phyloP scores from a whole-genome alignment of 2,888 invertebrate species.

The Anodontia alba region DNA sequence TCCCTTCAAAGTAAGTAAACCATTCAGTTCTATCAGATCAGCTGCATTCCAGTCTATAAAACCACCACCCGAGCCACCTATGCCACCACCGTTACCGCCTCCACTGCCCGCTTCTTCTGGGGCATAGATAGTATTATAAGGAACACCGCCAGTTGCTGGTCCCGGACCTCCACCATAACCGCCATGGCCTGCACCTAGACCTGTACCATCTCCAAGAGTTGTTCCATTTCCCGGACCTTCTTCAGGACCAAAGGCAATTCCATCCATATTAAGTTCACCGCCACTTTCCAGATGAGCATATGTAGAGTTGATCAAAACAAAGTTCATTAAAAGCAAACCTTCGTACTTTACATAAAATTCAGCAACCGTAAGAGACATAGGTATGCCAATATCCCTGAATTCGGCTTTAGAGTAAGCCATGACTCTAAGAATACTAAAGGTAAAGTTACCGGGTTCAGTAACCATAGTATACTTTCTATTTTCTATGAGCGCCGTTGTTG shows the following conservation, averaged over 20 bases:
- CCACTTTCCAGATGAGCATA: constrained; percentile 73
- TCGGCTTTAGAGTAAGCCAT: constrained; percentile 68
- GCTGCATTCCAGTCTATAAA: constrained; percentile 69
- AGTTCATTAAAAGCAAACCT: constrained; percentile 70
- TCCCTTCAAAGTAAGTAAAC: constrained; percentile 68
- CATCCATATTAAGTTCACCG: constrained; percentile 71
- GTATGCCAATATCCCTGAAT: constrained; percentile 66
- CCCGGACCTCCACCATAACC: constrained; percentile 71
- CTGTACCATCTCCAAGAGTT: constrained; percentile 53
- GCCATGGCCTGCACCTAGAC: constrained; percentile 74
- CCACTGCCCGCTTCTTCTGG: constrained; percentile 71
- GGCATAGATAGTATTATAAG: constrained; percentile 71
- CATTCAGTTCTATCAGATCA: constrained; percentile 72
- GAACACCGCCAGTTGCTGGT: constrained; percentile 63
- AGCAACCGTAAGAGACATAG: constrained; percentile 62
- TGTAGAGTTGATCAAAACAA: constrained; percentile 63
- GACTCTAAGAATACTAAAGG: constrained; percentile 65
- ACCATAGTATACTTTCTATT: constrained; percentile 71
- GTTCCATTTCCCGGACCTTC: constrained; percentile 66
- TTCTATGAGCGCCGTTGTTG: constrained; percentile 71
- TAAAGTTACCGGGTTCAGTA: constrained; percentile 71
- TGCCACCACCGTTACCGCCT: constrained; percentile 70
- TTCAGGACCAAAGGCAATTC: constrained; percentile 66
- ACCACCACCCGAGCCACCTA: constrained; percentile 74
- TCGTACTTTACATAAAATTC: constrained; percentile 73